Evolutionary conservation across 2,113 vertebrate species (phyloP), one percentile per base, ranked within the genome.

Genomic region (Alosa alosa): DNA sequence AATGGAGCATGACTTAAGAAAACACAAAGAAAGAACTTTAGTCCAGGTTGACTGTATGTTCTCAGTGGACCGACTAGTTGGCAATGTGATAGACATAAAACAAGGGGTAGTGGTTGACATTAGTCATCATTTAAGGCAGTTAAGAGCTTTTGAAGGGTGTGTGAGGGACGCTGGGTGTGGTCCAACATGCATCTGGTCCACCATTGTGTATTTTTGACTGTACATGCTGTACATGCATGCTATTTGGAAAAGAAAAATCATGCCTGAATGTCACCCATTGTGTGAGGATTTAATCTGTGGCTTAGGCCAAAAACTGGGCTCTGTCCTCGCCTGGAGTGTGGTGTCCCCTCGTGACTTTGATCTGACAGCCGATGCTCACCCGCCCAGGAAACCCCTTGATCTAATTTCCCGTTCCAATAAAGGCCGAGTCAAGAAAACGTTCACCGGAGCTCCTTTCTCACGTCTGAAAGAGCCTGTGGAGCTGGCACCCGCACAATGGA

Each of bases 261-360:
- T 41, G 31, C 31, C 13, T 78, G 72, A 78, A 78, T 78, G 72
- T 39, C 72, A 68, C 10, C 25, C 72, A 41, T 78, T 78, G 72
- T 78, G 72, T 78, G 31, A 39, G 72, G 72, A 78, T 17, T 78
- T 39, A 78, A 78, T 39, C 72, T 78, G 72, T 15, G 72, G 72
- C 39, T 78, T 15, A 15, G 39, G 13, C 25, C 72, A 31, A 39
- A 60, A 72, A 72, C 72, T 78, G 72, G 11, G 10, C 36, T 78
- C 25, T 31, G 10, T 72, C 9, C 64, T 31, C 31, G 39, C 10
- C 9, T 1, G 10, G 68, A 10, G 31, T 39, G 31, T 8, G 41
- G 60, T n/a, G 8, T 11, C n/a, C 10, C 7, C 64, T 68, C n/a
- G 64, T 68, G 64, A 39, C 72, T 78, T 78, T 78, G 31, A 78